Conservation (phyloP, 2,888 invertebrate species). For the Sarcophaga caerulescens region DNA sequence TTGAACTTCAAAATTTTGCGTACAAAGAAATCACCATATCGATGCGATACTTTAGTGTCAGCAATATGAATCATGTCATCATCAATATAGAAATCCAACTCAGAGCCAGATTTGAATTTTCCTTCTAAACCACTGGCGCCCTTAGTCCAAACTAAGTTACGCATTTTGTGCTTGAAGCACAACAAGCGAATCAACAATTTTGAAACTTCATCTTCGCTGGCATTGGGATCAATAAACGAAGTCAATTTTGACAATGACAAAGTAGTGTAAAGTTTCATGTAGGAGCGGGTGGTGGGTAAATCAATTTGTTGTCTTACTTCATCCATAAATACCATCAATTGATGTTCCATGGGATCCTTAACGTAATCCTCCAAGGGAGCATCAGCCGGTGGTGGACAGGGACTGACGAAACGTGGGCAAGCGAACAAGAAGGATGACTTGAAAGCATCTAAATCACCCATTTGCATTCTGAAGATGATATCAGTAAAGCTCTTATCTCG, state of each 20-base stretch:
- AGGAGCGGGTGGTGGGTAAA: constrained; percentile 96
- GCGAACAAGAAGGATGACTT: constrained; percentile 96
- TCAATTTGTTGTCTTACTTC: constrained; percentile 98
- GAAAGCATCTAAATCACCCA: constrained; percentile 94
- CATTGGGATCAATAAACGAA: constrained; percentile 91
- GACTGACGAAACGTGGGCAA: constrained; percentile 98
- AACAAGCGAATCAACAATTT: constrained; percentile 94
- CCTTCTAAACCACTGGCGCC: constrained; percentile 95
- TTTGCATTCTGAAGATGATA: constrained; percentile 98
- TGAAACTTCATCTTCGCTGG: constrained; percentile 87
- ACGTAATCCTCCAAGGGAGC: constrained; percentile 88
- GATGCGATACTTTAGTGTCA: constrained; percentile 98
- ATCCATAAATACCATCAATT: constrained; percentile 96
- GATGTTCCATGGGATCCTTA: constrained; percentile 93
- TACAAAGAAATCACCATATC: constrained; percentile 99
- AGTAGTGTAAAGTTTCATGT: constrained; percentile 98
- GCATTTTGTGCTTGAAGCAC: constrained; percentile 99
- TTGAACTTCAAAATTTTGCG: constrained; percentile 98
- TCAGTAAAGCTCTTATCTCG: constrained; percentile 96
- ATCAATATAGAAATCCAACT: constrained; percentile 99
- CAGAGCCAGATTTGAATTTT: constrained; percentile 98
- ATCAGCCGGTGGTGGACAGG: constrained; percentile 93
- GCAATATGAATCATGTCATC: constrained; percentile 99
- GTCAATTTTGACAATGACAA: constrained; percentile 96
- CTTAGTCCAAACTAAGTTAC: constrained; percentile 97